Conservation (phyloP, 2,797 vertebrate species). For the Sandelia bainsii region DNA sequence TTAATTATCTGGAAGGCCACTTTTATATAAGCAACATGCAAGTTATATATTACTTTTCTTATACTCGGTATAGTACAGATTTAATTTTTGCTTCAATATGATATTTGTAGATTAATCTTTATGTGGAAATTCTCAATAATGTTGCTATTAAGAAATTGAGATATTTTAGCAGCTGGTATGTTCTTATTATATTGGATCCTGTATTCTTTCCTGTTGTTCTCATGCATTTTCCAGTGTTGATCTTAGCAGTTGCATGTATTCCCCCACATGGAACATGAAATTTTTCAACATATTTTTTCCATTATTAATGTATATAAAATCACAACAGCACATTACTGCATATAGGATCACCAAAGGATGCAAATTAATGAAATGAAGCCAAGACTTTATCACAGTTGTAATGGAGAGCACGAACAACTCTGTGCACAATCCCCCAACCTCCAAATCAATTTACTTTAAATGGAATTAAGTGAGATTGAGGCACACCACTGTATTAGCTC, state of each 20-base stretch:
- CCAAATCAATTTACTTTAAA: constrained; percentile 87
- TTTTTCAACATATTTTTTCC: background rate
- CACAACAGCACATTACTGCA: constrained; percentile 6
- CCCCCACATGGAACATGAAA: no score
- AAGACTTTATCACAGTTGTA: constrained; percentile 41
- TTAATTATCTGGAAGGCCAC: background rate
- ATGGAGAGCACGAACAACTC: constrained; percentile 34
- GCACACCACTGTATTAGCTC: constrained; percentile 83
- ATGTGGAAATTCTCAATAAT: background rate
- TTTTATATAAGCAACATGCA: background rate
- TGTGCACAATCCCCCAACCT: constrained; percentile 38
- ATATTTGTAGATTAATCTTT: background rate
- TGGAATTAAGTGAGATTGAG: constrained; percentile 86
- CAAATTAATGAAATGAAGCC: constrained; percentile 36
- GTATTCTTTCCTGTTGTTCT: background rate
- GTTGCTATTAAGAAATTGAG: background rate
- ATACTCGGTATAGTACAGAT: no score
- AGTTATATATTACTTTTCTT: background rate
- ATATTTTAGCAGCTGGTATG: background rate
- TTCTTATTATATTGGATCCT: background rate
- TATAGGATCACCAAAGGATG: constrained; percentile 3
- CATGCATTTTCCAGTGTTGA: constrained; percentile 1
- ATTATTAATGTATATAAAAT: constrained; percentile 17
- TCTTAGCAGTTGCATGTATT: constrained; percentile 10
- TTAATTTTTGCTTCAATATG: background rate